Percentiles rank a stretch among this genome's conserved stretches.
Evolutionary conservation across 2,888 invertebrate species (phyloP).

Genomic region (Nineta flava): DNA sequence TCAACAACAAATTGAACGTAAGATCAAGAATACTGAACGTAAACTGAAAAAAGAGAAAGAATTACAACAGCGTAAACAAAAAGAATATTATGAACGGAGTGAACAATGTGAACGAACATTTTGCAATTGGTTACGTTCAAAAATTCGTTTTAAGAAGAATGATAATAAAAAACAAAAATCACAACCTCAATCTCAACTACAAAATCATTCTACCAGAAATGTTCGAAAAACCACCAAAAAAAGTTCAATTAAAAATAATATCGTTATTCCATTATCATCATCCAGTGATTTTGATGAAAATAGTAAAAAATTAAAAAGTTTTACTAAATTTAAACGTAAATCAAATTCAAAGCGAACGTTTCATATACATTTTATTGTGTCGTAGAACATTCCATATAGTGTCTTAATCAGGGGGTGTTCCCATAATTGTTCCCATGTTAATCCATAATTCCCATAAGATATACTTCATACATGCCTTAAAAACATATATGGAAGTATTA

Average conservation of each 20-base stretch:
- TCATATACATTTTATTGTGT: not conserved
- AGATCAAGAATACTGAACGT: not conserved
- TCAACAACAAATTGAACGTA: not conserved
- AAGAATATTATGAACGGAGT: not conserved
- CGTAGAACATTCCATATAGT: not conserved
- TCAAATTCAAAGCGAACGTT: not conserved
- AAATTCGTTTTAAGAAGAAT: too few relatives aligned
- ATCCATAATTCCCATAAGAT: too few relatives aligned
- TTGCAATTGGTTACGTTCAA: not conserved
- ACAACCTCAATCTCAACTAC: too few relatives aligned
- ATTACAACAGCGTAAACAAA: not conserved
- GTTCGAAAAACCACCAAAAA: not conserved
- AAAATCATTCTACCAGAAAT: not conserved
- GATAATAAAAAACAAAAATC: too few relatives aligned
- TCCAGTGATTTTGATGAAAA: not conserved
- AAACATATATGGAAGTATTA: too few relatives aligned
- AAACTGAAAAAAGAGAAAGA: conserved; percentile 1
- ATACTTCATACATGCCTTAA: too few relatives aligned
- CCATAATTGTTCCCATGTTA: too few relatives aligned
- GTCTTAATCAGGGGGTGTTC: too few relatives aligned
- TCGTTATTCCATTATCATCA: not conserved
- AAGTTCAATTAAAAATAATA: not conserved
- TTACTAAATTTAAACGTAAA: not conserved
- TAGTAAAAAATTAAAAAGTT: not conserved
- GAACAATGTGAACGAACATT: not conserved